Base-by-base conservation (phyloP, 2,888 invertebrate genomes). In the Galeopsomyia nigrocyanea region DNA sequence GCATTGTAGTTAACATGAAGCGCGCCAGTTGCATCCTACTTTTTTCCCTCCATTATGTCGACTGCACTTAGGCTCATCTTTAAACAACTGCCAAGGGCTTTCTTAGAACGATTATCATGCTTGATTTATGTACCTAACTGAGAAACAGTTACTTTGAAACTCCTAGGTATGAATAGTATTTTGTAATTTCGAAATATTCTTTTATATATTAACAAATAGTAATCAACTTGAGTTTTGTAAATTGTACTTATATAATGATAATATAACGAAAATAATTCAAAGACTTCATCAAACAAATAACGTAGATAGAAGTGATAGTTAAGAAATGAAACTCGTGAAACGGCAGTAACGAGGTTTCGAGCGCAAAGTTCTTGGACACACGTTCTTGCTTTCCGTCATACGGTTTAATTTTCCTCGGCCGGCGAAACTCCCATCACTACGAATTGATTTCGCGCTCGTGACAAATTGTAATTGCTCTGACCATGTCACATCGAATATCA, bases 361-460 rank as follows among this genome's bases (percentile, higher is more conserved):
- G 68, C 60, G 64, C 57, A 60, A 22, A 62, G 47, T 57, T 56
- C 46, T 60, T 67, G 39, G 39, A 7, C 56, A 46, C 71, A 71
- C 66, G 71, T 67, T 71, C 66, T 73, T 66, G 21, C 56, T 26
- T 69, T 73, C 66, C 66, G 57, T 73, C 73, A 66, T 69, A 57
- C 19, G 73, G 66, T 74, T 74, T 74, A 74, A 74, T 74, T 74
- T 73, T 70, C 73, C 65, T 74, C 58, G 68, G 65, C 50, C 58
- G 56, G n/a, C 26, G 53, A 53, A 17, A 5, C 19, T 17, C 6
- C 39, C 39, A 10, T 10, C 39, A 7, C 7, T 39, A 39, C 39
- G 57, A 70, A 74, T 74, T 71, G 74, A 74, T 74, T 74, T 74
- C 60, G 67, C 60, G 22, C 60, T 68, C 73, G 73, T 73, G 74